Evolutionary conservation across 2,113 vertebrate species (phyloP), one percentile per base, ranked within the genome.

Genomic region (Scomber colias): DNA sequence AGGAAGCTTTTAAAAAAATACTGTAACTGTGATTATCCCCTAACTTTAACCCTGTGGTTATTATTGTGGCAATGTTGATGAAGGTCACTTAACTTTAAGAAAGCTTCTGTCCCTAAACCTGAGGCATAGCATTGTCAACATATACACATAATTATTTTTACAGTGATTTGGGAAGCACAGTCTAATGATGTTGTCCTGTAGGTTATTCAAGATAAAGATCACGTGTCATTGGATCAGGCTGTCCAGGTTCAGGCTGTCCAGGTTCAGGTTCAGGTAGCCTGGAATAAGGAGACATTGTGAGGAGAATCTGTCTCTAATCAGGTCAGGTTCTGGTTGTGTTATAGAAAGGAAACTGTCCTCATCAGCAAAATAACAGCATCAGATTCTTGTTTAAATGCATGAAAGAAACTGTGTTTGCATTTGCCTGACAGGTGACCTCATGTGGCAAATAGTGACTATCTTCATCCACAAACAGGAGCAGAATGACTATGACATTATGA

Each of bases 401-500:
- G 10, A 62, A 67, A 70, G n/a, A 1, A 64, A 17, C 45, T 2
- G 17, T 27, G 72, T 79, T 73, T 64, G 51, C 54, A 54, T 71
- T 74, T 74, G 55, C 50, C 17, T 71, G 68, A 81, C 82, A 73
- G 65, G 12, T 81, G 80, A 77, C 66, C 70, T 83, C n/a, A 15
- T 53, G n/a, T 12, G 66, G 57, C 68, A 79, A 78, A 65, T 40
- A 72, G 69, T 24, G 55, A 66, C 57, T 76, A 63, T 77, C 75
- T 55, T 79, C 68, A 77, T 21, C 45, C 49, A 59, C 45, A 19
- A 74, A 35, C 40, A 56, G 50, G 27, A 21, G 8, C 21, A 15
- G 60, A 57, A 31, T 55, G 69, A 74, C 30, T n/a, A 46, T 59
- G 60, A 53, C 17, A 11, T 13, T 50, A 31, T 68, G 62, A 68